A percentile compares a stretch with the other conserved stretches of the same genome.
Conservation (phyloP, 1,140 invertebrate species). For the Diprion similis region DNA sequence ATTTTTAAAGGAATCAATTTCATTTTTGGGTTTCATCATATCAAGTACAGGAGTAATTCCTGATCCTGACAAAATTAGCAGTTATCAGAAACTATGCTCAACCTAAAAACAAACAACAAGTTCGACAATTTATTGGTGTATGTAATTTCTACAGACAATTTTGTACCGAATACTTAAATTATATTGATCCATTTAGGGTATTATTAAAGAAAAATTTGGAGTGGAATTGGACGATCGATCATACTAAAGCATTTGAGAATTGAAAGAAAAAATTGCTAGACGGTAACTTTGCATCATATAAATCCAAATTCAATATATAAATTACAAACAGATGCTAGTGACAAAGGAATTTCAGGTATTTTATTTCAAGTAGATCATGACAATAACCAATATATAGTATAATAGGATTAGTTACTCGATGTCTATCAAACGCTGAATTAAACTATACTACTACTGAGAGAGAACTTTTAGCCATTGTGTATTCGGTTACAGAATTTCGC, state of each 20-base stretch:
- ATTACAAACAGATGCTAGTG: constrained; percentile 3
- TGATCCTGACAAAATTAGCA: constrained; percentile 11
- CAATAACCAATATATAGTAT: too few relatives aligned
- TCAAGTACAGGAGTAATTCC: constrained; percentile 18
- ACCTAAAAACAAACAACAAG: too few relatives aligned
- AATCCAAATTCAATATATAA: too few relatives aligned
- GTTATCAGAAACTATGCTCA: constrained; percentile 21
- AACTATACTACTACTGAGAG: constrained; percentile 19
- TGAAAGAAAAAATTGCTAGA: background rate
- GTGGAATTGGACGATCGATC: constrained; percentile 12
- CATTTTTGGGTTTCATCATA: constrained; percentile 21
- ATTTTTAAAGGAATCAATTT: constrained; percentile 18
- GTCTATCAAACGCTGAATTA: constrained; percentile 6
- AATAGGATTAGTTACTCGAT: constrained; percentile 10
- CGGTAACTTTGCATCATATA: background rate
- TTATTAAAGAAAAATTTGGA: background rate
- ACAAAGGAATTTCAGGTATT: background rate
- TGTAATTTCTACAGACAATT: constrained; percentile 23
- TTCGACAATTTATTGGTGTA: too few relatives aligned
- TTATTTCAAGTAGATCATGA: too few relatives aligned
- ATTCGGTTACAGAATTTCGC: constrained; percentile 9
- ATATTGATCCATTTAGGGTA: constrained; percentile 16
- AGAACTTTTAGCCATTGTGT: constrained; percentile 21
- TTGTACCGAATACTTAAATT: background rate
- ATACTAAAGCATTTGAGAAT: background rate